Evolutionary conservation across 2,797 vertebrate species (phyloP), one percentile per base, ranked within the genome.

Genomic region (Lerista edwardsae): DNA sequence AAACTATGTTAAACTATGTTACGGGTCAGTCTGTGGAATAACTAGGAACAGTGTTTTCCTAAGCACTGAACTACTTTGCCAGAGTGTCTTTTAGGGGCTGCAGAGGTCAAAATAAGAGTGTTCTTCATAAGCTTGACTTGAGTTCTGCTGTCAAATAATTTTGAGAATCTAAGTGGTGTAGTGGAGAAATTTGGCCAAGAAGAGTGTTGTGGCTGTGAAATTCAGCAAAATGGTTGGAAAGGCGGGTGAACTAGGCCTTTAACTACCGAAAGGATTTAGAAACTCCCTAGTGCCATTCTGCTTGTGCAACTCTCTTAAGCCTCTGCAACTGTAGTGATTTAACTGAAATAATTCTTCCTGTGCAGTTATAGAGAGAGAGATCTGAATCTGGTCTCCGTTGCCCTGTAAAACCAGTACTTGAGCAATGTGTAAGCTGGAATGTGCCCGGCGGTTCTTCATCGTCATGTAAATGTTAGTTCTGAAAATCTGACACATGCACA

Each of bases 381-480:
- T 15, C 19, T 34, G 44, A 73, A 47, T 51, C 17, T 44, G 8
- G 76, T 3, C 5, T 36, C 75, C 55, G 6, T 36, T 39, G 6
- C 31, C 19, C 34, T 36, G 12, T 21, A 31, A n/a, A 34, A n/a
- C 6, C 39, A 17, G 10, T 19, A 9, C 76, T 79, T 15, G n/a
- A 39, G 67, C 51, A n/a, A 39, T 17, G 12, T 55, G 25, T 19
- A 55, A 71, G 15, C 27, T n/a, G 51, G 51, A 41, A 41, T 21
- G 15, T 11, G 25, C 21, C 64, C 67, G 67, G 75, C 86, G 44
- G n/a, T n/a, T 15, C 41, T 79, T 19, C 83, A 27, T 75, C 84
- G 47, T 87, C 36, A 84, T 64, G 41, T 86, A 75, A 87, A 79
- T 86, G 41, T 88, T 91, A 83, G 76, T 68, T 41, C 88, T 91